Percentiles rank a stretch among this genome's conserved stretches.
Conservation (phyloP, 2,113 vertebrate genomes). For the Pterocles burchelli region DNA sequence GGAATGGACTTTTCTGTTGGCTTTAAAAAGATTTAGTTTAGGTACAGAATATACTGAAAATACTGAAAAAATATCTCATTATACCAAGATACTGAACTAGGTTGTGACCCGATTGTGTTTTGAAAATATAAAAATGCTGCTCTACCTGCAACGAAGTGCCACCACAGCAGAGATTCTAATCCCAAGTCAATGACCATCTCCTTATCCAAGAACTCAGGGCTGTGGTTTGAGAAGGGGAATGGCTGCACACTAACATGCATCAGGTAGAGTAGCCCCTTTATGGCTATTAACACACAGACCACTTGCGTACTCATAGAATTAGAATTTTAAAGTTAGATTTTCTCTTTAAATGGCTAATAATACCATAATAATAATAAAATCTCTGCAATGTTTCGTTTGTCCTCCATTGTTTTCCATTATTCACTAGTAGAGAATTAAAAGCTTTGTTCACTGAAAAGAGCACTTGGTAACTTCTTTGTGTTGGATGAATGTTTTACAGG, state of each 20-base stretch:
- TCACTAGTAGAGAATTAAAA: neutral
- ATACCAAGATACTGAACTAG: neutral
- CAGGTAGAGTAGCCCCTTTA: neutral
- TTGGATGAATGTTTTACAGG: neutral
- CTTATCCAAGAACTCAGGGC: neutral
- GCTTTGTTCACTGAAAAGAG: neutral
- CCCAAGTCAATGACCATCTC: neutral
- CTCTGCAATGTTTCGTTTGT: neutral
- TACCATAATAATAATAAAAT: neutral
- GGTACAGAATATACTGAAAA: neutral
- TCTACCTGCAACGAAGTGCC: neutral
- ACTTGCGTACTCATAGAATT: neutral
- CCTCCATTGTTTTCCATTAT: neutral
- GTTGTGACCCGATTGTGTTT: neutral
- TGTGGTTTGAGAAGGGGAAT: neutral
- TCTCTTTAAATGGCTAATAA: neutral
- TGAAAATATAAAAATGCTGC: neutral
- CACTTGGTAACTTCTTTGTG: neutral
- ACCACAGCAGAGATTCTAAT: neutral
- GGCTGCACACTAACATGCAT: fast-evolving
- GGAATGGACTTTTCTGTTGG: neutral
- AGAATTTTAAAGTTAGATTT: slow-evolving; percentile 3
- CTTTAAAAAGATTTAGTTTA: neutral
- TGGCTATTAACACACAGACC: neutral
- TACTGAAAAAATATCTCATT: neutral